phyloP scores from a whole-genome alignment of 2,113 vertebrate species.

The Rhinopomastus cyanomelas region DNA sequence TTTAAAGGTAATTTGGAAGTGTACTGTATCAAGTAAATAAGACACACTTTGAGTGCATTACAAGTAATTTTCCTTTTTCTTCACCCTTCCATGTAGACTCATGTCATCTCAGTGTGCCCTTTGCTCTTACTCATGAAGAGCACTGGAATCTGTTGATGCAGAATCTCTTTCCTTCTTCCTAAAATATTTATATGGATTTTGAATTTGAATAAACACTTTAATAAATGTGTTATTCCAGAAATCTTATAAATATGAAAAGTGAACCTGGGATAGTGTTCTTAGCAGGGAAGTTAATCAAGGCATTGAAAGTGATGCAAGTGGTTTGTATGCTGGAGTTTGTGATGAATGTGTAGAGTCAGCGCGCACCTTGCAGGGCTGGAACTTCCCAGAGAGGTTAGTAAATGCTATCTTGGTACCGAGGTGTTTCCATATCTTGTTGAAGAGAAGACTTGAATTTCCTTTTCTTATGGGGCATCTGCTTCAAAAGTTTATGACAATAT shows the following conservation, averaged over 20 bases:
- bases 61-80: not conserved
- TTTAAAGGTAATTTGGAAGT: constrained; percentile 25
- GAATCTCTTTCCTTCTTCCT: not conserved
- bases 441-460: not conserved
- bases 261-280: not conserved
- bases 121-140: not conserved
- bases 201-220: constrained; percentile 14
- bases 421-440: not conserved
- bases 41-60: not conserved
- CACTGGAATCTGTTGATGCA: not conserved
- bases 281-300: not conserved
- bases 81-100: not conserved
- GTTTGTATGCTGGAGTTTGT: not conserved
- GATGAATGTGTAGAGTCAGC: not conserved
- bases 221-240: not conserved
- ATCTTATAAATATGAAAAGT: not conserved
- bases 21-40: not conserved
- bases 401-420: not conserved
- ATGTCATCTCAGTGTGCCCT: not conserved
- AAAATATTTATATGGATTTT: constrained; percentile 13
- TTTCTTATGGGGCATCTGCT: not conserved
- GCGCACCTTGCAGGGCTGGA: not conserved
- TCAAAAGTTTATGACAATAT: not conserved
- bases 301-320: not conserved
- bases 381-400: not conserved